These are phyloP conservation scores for Gila orcuttii DNA, from an alignment of 2,113 vertebrate genomes.

Conservation along the genomic window DNA sequence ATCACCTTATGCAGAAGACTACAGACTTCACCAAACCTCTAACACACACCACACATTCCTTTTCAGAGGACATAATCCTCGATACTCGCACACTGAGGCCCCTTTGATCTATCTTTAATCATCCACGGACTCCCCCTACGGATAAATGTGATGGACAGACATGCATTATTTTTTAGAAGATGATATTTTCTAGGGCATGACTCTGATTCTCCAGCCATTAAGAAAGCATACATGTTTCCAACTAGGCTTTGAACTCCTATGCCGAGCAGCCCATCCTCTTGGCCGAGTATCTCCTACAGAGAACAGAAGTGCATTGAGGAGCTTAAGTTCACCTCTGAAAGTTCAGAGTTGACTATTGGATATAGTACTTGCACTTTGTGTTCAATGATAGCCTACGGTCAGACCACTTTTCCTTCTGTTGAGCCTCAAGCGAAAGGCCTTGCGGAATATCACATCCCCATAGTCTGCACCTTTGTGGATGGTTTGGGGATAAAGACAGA, in stretches of 20 bases:
- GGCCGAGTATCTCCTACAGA: not conserved
- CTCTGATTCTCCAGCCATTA: conserved; percentile 25
- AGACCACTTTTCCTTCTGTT: conserved; percentile 1
- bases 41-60: conserved; percentile 42
- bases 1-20: conserved; percentile 38
- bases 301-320: not conserved
- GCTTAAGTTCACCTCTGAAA: not conserved
- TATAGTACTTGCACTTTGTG: not conserved
- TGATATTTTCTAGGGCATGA: conserved; percentile 28
- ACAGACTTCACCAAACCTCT: conserved; percentile 32
- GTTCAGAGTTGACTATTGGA: conserved; percentile 8
- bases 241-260: conserved; percentile 8
- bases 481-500: conserved; percentile 6
- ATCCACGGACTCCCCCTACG: conserved; percentile 5
- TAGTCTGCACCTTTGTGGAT: not conserved
- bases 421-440: not conserved
- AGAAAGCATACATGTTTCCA: conserved; percentile 18
- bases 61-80: conserved; percentile 44
- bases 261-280: not conserved
- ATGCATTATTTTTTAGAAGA: conserved; percentile 28
- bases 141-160: conserved; percentile 46
- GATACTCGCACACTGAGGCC: conserved; percentile 15
- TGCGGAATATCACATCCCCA: not conserved
- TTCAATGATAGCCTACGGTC: not conserved
- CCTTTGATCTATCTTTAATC: conserved; percentile 45